Evolutionary conservation across 2,113 vertebrate genomes (phyloP), one percentile per base, ranked within the genome.

Genomic region (Labrus mixtus): DNA sequence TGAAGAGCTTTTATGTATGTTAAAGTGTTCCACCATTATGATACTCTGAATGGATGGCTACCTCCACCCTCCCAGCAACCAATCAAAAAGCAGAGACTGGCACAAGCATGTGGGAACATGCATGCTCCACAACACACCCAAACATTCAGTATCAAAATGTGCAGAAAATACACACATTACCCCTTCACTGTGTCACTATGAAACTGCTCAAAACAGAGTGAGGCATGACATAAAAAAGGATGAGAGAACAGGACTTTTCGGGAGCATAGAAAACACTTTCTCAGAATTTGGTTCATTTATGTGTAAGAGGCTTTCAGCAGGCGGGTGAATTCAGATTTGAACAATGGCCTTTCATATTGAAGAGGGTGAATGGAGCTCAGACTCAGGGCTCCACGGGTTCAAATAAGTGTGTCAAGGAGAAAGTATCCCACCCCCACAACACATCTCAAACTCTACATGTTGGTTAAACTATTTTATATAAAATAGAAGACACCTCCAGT

Each of bases 281-380:
- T 84, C 67, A 66, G 61, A 73, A 66, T 81, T 79, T 71, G 60
- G 70, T 79, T 85, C 85, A 87, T 89, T 85, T 87, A 87, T 87
- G 78, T 72, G 76, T 68, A 85, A 74, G 83, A 76, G 71, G 80
- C 83, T 90, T 90, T 89, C 48, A 88, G 74, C 64, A 63, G 78
- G 68, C 16, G 3, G 39, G 17, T 87, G 87, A 87, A 92, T 92
- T 89, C 84, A 86, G 73, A 85, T 65, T 16, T 68, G 70, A 91
- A 93, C 91, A 92, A 92, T 81, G 71, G 79, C 83, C 69, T 85
- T 92, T 93, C 89, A 90, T 76, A 84, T 68, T 71, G 71, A 73
- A 68, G 67, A 36, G 81, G 29, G 20, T 92, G 90, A 92, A 92
- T 89, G 75, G 87, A 90, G 73, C 83, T 87, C 81, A 83, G 81